Conservation (phyloP, 2,888 invertebrate genomes). For the Drosophila macrothrix region DNA sequence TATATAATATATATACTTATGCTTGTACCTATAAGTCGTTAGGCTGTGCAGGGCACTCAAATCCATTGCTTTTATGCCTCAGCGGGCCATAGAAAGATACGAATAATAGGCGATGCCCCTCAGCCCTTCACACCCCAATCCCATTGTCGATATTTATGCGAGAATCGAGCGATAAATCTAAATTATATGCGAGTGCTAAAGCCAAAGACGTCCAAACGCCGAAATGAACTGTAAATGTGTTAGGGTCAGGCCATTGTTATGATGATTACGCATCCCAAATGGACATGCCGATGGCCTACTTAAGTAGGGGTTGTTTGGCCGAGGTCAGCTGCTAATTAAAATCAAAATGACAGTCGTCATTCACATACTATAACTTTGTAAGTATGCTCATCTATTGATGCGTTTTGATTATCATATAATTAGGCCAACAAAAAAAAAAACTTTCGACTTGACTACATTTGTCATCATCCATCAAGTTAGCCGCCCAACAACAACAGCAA, state of each 20-base stretch:
- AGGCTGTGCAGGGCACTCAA: slow-evolving; percentile 66
- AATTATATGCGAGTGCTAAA: slow-evolving; percentile 74
- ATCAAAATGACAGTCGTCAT: slow-evolving; percentile 55
- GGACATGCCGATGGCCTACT: slow-evolving; percentile 36
- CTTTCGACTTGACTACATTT: slow-evolving; percentile 54
- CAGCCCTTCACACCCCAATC: neutral
- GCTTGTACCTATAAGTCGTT: slow-evolving; percentile 64
- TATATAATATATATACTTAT: slow-evolving; percentile 23
- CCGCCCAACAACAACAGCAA: neutral
- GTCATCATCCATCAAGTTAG: slow-evolving; percentile 66
- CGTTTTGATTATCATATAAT: slow-evolving; percentile 74
- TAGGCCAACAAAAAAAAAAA: slow-evolving; percentile 39
- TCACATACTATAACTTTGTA: slow-evolving; percentile 12
- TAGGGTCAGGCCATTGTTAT: slow-evolving; percentile 66
- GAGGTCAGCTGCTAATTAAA: slow-evolving; percentile 62
- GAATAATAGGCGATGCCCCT: slow-evolving; percentile 52
- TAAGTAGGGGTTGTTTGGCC: slow-evolving; percentile 36
- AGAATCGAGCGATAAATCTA: slow-evolving; percentile 76
- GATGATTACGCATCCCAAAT: slow-evolving; percentile 62
- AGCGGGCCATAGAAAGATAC: slow-evolving; percentile 61
- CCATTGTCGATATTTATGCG: slow-evolving; percentile 75
- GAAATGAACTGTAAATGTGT: slow-evolving; percentile 67
- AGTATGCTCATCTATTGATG: slow-evolving; percentile 47
- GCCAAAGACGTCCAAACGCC: slow-evolving; percentile 33
- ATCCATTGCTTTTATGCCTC: slow-evolving; percentile 71